Conservation (phyloP, 2,113 vertebrate species). For the Planiliza haematocheilus region DNA sequence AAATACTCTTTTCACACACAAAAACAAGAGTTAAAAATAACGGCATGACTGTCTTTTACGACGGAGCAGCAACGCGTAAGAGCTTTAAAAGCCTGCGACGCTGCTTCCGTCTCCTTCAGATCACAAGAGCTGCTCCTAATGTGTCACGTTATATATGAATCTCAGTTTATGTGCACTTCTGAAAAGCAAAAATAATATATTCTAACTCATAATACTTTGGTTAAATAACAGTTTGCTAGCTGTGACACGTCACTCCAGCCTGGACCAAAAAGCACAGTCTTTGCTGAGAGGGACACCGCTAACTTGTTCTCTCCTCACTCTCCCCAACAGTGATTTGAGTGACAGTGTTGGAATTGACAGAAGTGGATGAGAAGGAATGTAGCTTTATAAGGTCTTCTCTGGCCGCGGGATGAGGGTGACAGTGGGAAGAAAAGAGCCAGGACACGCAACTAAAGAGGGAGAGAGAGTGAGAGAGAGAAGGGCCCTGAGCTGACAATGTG, state of each 20-base stretch:
- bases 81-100: neutral
- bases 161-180: neutral
- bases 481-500: constrained; percentile 88
- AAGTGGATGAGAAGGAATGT: constrained; percentile 81
- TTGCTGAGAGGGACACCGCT: constrained; percentile 59
- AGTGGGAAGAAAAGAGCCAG: constrained; percentile 66
- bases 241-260: constrained; percentile 36
- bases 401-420: constrained; percentile 72
- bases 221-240: constrained; percentile 21
- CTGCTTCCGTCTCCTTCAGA: neutral
- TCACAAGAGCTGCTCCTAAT: neutral
- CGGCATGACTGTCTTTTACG: constrained; percentile 7
- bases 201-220: no score
- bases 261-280: constrained; percentile 69
- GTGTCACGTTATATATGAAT: no score
- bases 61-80: constrained; percentile 3
- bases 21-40: constrained; percentile 40
- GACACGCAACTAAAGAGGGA: constrained; percentile 51
- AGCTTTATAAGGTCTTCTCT: constrained; percentile 79
- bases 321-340: constrained; percentile 76
- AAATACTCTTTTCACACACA: constrained; percentile 25
- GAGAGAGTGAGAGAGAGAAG: constrained; percentile 72
- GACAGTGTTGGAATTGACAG: constrained; percentile 85
- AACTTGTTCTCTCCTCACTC: constrained; percentile 51
- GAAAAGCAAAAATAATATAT: no score